Evolutionary conservation across 2,797 vertebrate genomes (phyloP).

Genomic region (Hydrophis major): DNA sequence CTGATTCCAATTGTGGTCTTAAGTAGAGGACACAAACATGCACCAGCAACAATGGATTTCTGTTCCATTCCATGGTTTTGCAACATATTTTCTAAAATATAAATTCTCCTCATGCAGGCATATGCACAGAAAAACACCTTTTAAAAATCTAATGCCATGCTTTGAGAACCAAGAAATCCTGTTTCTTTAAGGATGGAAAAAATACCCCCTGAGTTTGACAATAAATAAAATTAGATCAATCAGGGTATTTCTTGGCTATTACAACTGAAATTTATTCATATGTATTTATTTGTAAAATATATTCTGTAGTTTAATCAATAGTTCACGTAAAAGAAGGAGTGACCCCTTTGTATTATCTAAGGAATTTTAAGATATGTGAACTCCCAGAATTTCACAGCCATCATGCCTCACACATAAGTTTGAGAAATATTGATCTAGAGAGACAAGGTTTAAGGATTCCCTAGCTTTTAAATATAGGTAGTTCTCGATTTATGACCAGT

Average conservation of each 20-base stretch:
- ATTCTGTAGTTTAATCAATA: neutral
- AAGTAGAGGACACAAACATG: neutral
- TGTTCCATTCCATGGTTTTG: neutral
- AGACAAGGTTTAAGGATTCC: neutral
- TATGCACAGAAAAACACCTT: neutral
- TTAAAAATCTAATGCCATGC: neutral
- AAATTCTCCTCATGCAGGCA: neutral
- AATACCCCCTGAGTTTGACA: neutral
- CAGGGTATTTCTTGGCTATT: neutral
- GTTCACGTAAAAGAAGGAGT: neutral
- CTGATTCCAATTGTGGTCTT: neutral
- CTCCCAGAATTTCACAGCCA: neutral
- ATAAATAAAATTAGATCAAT: neutral
- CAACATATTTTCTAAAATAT: neutral
- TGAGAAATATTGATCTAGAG: neutral
- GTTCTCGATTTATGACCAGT: neutral
- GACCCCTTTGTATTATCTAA: neutral
- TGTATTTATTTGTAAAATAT: neutral
- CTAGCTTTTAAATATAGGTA: neutral
- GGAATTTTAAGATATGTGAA: neutral
- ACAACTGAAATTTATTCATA: neutral
- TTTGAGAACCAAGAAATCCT: neutral
- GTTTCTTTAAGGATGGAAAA: neutral
- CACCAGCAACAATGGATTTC: neutral
- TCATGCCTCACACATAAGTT: neutral